These are phyloP conservation scores for Andrena bicolor DNA, from an alignment of 2,888 invertebrate species.

Conservation along the genomic window DNA sequence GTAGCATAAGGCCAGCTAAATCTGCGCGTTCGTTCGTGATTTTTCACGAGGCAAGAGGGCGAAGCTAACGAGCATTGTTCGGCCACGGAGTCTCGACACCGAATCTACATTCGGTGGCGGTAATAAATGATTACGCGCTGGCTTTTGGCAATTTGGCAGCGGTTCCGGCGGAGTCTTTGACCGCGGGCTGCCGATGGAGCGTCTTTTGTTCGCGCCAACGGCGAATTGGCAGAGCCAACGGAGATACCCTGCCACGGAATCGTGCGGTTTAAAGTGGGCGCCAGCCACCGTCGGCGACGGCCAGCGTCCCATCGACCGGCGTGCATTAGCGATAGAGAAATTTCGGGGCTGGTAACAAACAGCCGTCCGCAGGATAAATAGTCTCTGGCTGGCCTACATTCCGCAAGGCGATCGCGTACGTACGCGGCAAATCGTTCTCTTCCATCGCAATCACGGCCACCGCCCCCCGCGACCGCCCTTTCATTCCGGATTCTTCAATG, in stretches of 20 bases:
- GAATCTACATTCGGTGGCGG: neutral
- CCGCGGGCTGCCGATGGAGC: neutral
- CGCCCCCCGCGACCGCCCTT: slow-evolving; percentile 2
- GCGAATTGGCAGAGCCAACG: slow-evolving; percentile 30
- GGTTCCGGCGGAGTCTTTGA: neutral
- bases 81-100: neutral
- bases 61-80: neutral
- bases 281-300: slow-evolving; percentile 27
- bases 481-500: slow-evolving; percentile 14
- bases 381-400: slow-evolving; percentile 50
- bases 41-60: neutral
- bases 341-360: slow-evolving; percentile 29
- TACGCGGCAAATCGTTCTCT: slow-evolving; percentile 32
- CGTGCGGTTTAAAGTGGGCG: slow-evolving; percentile 29
- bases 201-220: slow-evolving; percentile 22
- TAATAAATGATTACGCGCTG: slow-evolving; percentile 33
- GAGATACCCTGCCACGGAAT: neutral
- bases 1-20: too few species aligned
- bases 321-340: slow-evolving; percentile 39
- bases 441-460: slow-evolving; percentile 32
- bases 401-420: neutral
- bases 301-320: slow-evolving; percentile 4
- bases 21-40: neutral
- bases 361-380: slow-evolving; percentile 43
- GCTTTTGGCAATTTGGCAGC: slow-evolving; percentile 23